Evolutionary conservation across 2,113 vertebrate genomes (phyloP).

Genomic region (Formicarius rufipectus): DNA sequence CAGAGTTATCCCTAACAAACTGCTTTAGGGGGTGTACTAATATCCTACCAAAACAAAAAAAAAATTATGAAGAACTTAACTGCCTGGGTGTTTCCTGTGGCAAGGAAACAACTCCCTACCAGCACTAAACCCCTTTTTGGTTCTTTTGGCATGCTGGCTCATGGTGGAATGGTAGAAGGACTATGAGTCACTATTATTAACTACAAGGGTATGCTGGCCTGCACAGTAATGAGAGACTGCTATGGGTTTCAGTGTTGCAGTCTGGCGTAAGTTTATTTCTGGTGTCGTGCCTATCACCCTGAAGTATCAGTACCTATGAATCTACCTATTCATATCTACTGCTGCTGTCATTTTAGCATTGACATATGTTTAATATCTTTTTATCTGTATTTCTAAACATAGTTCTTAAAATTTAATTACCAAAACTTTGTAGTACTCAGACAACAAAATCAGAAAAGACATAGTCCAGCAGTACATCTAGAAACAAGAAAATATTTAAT

Average conservation of each 20-base stretch:
- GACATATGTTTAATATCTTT: neutral
- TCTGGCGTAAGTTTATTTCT: neutral
- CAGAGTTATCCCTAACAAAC: neutral
- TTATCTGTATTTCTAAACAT: neutral
- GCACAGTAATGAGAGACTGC: neutral
- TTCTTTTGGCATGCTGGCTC: neutral
- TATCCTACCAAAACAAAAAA: neutral
- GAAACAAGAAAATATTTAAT: constrained; percentile 60
- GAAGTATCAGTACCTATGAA: neutral
- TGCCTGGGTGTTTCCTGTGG: neutral
- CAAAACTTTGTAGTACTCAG: constrained; percentile 10
- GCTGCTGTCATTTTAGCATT: neutral
- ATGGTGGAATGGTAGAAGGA: neutral
- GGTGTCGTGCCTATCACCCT: neutral
- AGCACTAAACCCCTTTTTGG: neutral
- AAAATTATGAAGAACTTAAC: neutral
- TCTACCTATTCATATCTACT: neutral
- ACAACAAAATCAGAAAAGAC: neutral
- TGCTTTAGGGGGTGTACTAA: neutral
- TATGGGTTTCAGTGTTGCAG: neutral
- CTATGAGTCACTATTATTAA: neutral
- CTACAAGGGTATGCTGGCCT: neutral
- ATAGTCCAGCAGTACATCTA: constrained; percentile 31
- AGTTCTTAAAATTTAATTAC: neutral
- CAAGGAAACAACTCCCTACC: neutral